A percentile compares a stretch with the other conserved stretches of the same genome.
Evolutionary conservation across 2,113 vertebrate genomes (phyloP).

Genomic region (Onychorhynchus coronatus): DNA sequence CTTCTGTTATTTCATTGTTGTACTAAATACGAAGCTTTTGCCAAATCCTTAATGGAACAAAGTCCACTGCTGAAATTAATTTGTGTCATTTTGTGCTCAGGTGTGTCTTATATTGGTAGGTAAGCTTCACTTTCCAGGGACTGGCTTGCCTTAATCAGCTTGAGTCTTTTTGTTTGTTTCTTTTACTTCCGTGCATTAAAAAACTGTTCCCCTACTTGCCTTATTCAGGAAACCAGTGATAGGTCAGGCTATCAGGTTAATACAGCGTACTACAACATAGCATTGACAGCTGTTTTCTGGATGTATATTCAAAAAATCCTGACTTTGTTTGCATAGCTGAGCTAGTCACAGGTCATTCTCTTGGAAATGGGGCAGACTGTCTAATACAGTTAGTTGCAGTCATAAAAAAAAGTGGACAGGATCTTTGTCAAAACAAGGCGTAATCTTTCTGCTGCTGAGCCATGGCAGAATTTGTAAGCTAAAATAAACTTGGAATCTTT

Average conservation of each 20-base stretch:
- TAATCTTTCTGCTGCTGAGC: neutral
- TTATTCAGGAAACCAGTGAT: neutral
- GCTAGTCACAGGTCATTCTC: neutral
- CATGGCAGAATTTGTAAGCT: neutral
- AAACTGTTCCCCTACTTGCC: neutral
- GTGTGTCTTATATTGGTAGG: neutral
- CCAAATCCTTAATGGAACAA: neutral
- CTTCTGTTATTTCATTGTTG: neutral
- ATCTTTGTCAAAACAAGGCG: neutral
- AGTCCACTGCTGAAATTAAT: neutral
- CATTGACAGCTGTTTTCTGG: neutral
- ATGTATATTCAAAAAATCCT: neutral
- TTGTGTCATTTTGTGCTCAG: neutral
- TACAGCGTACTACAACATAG: neutral
- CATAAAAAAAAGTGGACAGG: neutral
- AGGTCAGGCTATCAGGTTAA: neutral
- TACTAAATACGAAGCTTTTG: neutral
- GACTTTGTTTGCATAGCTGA: rapidly evolving
- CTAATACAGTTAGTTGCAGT: neutral
- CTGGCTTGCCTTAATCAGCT: neutral
- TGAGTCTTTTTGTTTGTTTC: neutral
- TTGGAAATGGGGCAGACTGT: neutral
- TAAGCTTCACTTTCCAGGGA: neutral
- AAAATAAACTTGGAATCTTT: neutral
- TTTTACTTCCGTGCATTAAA: neutral